Percentiles rank a stretch among this genome's conserved stretches.
Evolutionary conservation across 2,797 vertebrate species (phyloP).

Genomic region (Myotis planiceps): DNA sequence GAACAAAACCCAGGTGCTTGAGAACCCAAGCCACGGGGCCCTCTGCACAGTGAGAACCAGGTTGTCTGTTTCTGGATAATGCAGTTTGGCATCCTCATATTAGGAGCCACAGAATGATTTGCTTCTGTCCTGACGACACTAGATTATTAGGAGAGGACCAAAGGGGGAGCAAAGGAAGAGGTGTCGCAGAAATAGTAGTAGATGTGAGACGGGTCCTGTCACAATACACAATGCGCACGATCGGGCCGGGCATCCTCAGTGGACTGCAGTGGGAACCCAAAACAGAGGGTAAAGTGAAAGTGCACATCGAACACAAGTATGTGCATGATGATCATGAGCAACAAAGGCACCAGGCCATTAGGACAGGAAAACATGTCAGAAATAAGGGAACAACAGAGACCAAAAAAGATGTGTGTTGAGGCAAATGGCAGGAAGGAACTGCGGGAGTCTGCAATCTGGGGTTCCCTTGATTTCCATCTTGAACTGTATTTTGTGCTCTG

Average conservation of each 20-base stretch:
- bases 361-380: neutral
- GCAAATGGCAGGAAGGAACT: neutral
- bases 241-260: neutral
- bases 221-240: rapidly evolving
- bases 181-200: neutral
- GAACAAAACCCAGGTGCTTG: neutral
- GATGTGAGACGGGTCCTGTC: neutral
- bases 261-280: neutral
- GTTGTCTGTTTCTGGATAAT: neutral
- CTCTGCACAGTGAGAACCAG: neutral
- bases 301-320: neutral
- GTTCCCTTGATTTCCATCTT: neutral
- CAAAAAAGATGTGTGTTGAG: neutral
- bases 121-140: neutral
- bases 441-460: neutral
- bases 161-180: neutral
- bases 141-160: neutral
- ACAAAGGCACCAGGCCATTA: neutral
- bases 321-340: neutral
- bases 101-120: neutral
- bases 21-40: neutral
- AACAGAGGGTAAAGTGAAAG: neutral
- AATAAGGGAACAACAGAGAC: neutral
- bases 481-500: neutral
- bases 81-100: neutral